phyloP scores from a whole-genome alignment of 2,888 invertebrate genomes.

The Tachina grossa region DNA sequence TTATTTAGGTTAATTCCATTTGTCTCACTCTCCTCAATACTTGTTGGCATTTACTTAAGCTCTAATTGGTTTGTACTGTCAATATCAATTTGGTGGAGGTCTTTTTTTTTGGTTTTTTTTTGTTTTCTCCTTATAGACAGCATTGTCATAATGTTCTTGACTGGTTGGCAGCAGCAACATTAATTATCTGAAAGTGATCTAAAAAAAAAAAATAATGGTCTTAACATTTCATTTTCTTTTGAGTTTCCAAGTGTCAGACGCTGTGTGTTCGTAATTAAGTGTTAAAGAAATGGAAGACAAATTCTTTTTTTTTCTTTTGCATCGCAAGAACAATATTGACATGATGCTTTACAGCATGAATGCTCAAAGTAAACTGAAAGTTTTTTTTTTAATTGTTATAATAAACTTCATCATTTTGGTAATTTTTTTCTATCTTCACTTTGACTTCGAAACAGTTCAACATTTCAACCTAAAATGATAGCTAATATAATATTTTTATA shows the following conservation, averaged over 20 bases:
- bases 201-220: conserved; percentile 28
- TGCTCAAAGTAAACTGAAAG: neutral
- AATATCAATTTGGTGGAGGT: neutral
- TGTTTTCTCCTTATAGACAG: neutral
- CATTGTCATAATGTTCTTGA: conserved; percentile 10
- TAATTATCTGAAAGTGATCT: conserved; percentile 36
- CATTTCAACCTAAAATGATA: no score
- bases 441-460: no score
- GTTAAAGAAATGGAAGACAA: conserved; percentile 30
- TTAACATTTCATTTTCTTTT: conserved; percentile 11
- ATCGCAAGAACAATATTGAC: conserved; percentile 12
- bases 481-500: no score
- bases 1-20: neutral
- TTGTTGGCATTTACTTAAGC: neutral
- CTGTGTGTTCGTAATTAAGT: conserved; percentile 29
- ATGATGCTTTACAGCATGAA: conserved; percentile 19
- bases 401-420: neutral
- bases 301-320: neutral
- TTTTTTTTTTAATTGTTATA: neutral
- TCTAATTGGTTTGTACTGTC: neutral
- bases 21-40: neutral
- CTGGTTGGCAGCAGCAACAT: conserved; percentile 29
- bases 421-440: neutral
- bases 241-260: neutral
- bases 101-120: neutral